Percentiles rank a stretch among this genome's conserved stretches.
These are phyloP conservation scores for Cynoglossus semilaevis DNA, from an alignment of 2,113 vertebrate genomes.

Conservation along the genomic window DNA sequence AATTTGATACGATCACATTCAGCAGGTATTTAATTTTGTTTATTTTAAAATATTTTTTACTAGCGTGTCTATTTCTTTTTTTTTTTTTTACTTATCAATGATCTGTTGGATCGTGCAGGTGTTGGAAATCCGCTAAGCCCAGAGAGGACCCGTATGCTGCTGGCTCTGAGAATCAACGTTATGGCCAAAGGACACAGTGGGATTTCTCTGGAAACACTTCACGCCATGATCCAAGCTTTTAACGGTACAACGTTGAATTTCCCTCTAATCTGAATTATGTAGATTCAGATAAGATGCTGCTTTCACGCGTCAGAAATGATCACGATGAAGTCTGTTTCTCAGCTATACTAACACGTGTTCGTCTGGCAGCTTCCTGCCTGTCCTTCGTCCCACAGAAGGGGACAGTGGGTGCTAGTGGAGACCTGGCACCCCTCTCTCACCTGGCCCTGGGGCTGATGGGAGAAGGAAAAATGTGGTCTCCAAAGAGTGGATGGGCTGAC, in stretches of 20 bases:
- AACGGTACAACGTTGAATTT: constrained; percentile 92
- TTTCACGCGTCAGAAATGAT: too few relatives aligned
- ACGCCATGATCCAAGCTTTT: constrained; percentile 88
- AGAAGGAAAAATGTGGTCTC: constrained; percentile 99
- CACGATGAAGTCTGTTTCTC: too few relatives aligned
- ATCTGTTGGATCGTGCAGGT: constrained; percentile 73
- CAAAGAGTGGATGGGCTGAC: constrained; percentile 97
- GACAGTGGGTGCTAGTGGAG: constrained; percentile 95
- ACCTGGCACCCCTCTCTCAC: constrained; percentile 94
- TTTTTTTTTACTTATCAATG: neutral
- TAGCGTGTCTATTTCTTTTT: neutral
- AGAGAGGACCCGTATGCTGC: constrained; percentile 92
- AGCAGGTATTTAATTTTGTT: constrained; percentile 79
- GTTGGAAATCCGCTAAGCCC: constrained; percentile 92
- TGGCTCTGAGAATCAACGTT: constrained; percentile 95
- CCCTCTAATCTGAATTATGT: constrained; percentile 3
- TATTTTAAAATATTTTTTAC: neutral
- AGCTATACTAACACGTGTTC: neutral
- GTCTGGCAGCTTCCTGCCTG: constrained; percentile 87
- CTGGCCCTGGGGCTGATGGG: constrained; percentile 94
- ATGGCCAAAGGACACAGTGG: constrained; percentile 97
- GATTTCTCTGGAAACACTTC: constrained; percentile 90
- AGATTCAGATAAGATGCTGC: neutral
- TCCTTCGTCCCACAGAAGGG: constrained; percentile 97
- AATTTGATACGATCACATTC: constrained; percentile 97